These are phyloP conservation scores for Rutpela maculata DNA, from an alignment of 2,888 invertebrate genomes.

Conservation along the genomic window DNA sequence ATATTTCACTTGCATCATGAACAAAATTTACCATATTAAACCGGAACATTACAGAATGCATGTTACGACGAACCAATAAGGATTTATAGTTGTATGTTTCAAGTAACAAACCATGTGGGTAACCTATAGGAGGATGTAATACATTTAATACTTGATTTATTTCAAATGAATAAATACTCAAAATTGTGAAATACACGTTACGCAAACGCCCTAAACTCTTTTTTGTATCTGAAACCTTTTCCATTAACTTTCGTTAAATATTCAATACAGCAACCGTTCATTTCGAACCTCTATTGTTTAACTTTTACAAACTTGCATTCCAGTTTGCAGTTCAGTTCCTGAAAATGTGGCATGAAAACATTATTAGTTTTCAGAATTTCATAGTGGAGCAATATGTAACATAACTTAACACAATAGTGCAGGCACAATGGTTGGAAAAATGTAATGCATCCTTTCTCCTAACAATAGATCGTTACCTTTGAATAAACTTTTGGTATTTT, in stretches of 20 bases:
- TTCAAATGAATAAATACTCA: not conserved
- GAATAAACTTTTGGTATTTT: slow-evolving; percentile 29
- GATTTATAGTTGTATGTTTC: too few species aligned
- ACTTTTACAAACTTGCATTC: slow-evolving; percentile 51
- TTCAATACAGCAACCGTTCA: slow-evolving; percentile 57
- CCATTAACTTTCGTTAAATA: slow-evolving; percentile 58
- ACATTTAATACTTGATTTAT: not conserved
- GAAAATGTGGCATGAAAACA: slow-evolving; percentile 42
- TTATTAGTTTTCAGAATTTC: slow-evolving; percentile 42
- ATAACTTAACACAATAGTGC: slow-evolving; percentile 42
- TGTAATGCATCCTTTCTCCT: slow-evolving; percentile 32
- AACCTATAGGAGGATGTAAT: too few species aligned
- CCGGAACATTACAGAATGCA: too few species aligned
- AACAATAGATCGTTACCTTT: slow-evolving; percentile 38
- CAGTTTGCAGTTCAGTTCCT: slow-evolving; percentile 43
- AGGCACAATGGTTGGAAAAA: slow-evolving; percentile 38
- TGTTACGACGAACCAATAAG: too few species aligned
- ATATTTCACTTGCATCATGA: too few species aligned
- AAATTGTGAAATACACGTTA: not conserved
- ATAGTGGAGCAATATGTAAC: slow-evolving; percentile 35
- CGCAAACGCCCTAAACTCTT: slow-evolving; percentile 5
- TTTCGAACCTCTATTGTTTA: slow-evolving; percentile 52
- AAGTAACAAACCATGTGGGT: too few species aligned
- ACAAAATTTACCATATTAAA: too few species aligned
- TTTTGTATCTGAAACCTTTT: slow-evolving; percentile 32